Evolutionary conservation across 1,140 invertebrate genomes (phyloP).

Genomic region (Homalodisca vitripennis): DNA sequence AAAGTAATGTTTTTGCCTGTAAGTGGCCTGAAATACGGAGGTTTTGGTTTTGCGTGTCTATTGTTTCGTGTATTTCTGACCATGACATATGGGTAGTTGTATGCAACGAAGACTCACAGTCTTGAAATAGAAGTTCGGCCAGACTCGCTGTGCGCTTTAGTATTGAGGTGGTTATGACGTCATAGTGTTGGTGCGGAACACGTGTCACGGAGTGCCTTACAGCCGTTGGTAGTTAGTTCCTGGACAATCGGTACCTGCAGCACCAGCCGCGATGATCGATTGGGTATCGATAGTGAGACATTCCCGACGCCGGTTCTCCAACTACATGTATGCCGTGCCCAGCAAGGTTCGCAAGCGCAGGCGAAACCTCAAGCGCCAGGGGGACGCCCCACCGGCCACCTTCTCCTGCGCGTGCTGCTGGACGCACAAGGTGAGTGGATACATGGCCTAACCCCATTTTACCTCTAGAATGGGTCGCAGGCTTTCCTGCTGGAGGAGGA

Average conservation of each 20-base stretch:
- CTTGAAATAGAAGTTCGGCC: too few species aligned
- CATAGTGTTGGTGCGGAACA: too few species aligned
- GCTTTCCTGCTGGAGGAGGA: not conserved
- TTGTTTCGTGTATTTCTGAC: too few species aligned
- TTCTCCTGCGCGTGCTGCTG: conserved; percentile 48
- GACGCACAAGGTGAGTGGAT: conserved; percentile 40
- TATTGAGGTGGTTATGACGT: too few species aligned
- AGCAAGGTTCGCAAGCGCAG: conserved; percentile 59
- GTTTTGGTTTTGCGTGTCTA: too few species aligned
- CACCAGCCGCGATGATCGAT: conserved; percentile 61
- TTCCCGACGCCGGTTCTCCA: conserved; percentile 67
- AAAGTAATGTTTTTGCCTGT: too few species aligned
- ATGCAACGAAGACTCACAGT: too few species aligned
- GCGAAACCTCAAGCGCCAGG: conserved; percentile 43
- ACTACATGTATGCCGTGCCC: conserved; percentile 66
- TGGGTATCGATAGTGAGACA: conserved; percentile 76
- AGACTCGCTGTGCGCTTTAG: too few species aligned
- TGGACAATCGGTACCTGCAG: not conserved
- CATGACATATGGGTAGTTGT: too few species aligned
- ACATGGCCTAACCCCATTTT: not conserved
- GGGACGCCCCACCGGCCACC: not conserved
- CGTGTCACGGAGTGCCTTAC: too few species aligned
- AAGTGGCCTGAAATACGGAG: too few species aligned
- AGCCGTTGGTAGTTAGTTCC: too few species aligned
- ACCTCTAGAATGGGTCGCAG: not conserved